Evolutionary conservation across 2,113 vertebrate species (phyloP).

Genomic region (Podarcis muralis): DNA sequence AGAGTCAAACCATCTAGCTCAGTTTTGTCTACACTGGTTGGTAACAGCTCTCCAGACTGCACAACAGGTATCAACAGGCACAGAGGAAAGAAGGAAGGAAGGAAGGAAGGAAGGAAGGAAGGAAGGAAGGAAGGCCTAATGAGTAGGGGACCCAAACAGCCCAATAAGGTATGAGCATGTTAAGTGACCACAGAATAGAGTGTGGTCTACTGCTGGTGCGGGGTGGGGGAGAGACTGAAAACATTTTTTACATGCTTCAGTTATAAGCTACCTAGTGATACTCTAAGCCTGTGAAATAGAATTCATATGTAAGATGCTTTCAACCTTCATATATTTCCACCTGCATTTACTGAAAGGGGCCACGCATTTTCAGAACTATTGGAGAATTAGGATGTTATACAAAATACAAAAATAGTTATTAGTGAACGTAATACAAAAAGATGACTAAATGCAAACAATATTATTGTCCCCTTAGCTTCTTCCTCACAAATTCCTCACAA

Average conservation of each 20-base stretch:
- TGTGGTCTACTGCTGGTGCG: no score
- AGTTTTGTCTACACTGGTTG: no score
- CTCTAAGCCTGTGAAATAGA: not conserved
- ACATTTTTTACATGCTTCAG: not conserved
- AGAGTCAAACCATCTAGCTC: no score
- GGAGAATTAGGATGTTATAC: not conserved
- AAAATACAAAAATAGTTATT: conserved; percentile 2
- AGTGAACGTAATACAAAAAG: not conserved
- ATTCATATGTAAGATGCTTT: not conserved
- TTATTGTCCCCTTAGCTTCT: not conserved
- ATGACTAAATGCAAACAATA: not conserved
- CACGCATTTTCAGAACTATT: not conserved
- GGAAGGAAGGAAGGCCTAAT: no score
- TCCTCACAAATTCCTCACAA: not conserved
- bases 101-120: no score
- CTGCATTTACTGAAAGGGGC: not conserved
- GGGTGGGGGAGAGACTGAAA: not conserved
- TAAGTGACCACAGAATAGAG: no score
- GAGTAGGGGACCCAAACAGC: no score
- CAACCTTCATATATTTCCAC: not conserved
- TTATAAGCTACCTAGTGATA: not conserved
- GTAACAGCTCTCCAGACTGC: no score
- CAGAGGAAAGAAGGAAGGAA: no score
- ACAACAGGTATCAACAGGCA: no score
- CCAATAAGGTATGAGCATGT: no score